Conservation (phyloP, 2,113 vertebrate species). For the Promerops cafer region DNA sequence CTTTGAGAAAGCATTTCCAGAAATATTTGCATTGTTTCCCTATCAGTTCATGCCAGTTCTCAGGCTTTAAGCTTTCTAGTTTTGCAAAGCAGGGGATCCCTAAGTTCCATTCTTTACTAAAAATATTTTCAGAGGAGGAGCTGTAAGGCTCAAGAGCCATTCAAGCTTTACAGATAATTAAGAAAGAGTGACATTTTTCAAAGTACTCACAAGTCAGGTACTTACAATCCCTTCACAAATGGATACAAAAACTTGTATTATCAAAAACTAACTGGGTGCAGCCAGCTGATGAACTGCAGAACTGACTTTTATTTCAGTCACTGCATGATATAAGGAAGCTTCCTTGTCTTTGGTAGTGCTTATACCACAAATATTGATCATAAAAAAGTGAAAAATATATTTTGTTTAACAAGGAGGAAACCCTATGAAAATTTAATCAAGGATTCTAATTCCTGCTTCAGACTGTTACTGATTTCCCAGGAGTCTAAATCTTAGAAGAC, state of each 20-base stretch:
- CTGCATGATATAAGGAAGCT: not conserved
- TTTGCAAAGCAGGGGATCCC: not conserved
- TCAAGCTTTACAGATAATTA: not conserved
- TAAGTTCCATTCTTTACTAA: not conserved
- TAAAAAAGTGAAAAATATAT: not conserved
- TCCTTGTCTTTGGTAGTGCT: not conserved
- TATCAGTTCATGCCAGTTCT: not conserved
- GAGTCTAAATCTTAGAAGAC: not conserved
- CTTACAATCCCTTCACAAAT: not conserved
- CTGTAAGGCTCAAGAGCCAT: not conserved
- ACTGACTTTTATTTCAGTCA: not conserved
- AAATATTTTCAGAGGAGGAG: not conserved
- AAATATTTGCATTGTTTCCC: constrained; percentile 26
- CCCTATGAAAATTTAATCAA: not conserved
- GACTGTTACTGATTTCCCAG: not conserved
- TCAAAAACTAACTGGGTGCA: not conserved
- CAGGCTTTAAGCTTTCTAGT: not conserved
- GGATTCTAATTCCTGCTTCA: not conserved
- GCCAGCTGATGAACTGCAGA: not conserved
- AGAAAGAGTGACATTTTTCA: not conserved
- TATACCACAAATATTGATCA: not conserved
- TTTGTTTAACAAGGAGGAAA: not conserved
- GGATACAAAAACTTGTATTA: not conserved
- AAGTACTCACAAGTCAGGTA: not conserved
- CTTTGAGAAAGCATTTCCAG: not conserved